These are phyloP conservation scores for Trypoxylon attenuatum DNA, from an alignment of 2,888 invertebrate species.

Conservation along the genomic window DNA sequence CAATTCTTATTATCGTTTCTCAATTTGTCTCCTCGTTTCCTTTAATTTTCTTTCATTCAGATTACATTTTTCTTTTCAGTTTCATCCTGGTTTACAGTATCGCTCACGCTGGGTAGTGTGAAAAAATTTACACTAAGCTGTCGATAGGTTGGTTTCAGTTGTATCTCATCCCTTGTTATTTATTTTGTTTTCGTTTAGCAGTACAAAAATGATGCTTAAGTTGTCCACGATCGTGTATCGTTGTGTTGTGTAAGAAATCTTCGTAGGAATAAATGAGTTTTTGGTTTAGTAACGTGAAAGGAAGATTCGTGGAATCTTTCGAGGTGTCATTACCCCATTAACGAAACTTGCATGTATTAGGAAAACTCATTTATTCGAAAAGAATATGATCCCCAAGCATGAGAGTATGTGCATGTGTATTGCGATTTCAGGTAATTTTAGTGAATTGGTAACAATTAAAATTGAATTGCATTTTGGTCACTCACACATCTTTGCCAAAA, in stretches of 20 bases:
- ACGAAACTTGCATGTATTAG: constrained; percentile 13
- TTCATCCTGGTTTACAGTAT: constrained; percentile 63
- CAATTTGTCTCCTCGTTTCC: background rate
- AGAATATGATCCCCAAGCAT: constrained; percentile 40
- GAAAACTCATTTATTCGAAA: constrained; percentile 51
- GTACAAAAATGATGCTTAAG: constrained; percentile 33
- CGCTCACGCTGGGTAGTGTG: constrained; percentile 61
- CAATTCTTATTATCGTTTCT: constrained; percentile 11
- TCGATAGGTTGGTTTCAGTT: constrained; percentile 63
- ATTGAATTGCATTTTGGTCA: background rate
- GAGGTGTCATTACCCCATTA: background rate
- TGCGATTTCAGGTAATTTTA: constrained; percentile 31
- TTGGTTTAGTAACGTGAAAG: background rate
- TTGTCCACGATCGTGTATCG: constrained; percentile 22
- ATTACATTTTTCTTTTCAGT: constrained; percentile 64
- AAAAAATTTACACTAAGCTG: constrained; percentile 54
- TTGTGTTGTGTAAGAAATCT: constrained; percentile 28
- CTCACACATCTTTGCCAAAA: constrained; percentile 7
- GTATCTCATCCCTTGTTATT: constrained; percentile 30
- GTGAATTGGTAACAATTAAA: too few species aligned
- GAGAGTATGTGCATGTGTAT: constrained; percentile 59
- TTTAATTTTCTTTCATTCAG: constrained; percentile 46
- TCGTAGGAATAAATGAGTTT: constrained; percentile 46
- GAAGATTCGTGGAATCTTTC: background rate
- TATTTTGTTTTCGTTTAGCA: constrained; percentile 39